These are phyloP conservation scores for Syngnathoides biaculeatus DNA, from an alignment of 2,113 vertebrate genomes.

Conservation along the genomic window DNA sequence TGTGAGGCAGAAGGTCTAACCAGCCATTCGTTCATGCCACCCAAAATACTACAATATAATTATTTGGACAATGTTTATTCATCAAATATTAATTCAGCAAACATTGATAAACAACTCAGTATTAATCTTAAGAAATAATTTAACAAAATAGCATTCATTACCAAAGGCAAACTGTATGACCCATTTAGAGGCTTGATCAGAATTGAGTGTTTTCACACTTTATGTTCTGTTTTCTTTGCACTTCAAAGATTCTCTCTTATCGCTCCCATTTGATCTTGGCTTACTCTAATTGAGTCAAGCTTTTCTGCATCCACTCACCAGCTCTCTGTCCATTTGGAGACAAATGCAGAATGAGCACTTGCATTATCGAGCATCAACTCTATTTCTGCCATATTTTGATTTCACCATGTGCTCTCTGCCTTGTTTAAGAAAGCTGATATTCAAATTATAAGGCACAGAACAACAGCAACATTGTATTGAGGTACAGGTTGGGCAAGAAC, in stretches of 20 bases:
- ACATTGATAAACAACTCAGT: constrained; percentile 12
- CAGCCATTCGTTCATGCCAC: too few species aligned
- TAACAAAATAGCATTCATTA: constrained; percentile 58
- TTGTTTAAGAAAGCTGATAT: constrained; percentile 29
- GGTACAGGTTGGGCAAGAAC: constrained; percentile 7
- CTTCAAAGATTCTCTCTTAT: constrained; percentile 57
- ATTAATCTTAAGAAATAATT: constrained; percentile 40
- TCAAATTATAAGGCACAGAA: constrained; percentile 15
- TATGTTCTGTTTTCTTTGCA: constrained; percentile 26
- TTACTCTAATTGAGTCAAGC: constrained; percentile 1
- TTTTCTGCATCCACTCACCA: constrained; percentile 13
- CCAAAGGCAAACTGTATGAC: constrained; percentile 63
- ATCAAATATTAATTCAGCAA: constrained; percentile 20
- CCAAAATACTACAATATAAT: too few species aligned
- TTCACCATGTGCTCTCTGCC: constrained; percentile 13
- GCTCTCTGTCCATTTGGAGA: constrained; percentile 32
- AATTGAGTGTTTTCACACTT: constrained; percentile 29
- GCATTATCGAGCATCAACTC: constrained; percentile 16
- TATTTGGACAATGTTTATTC: background rate
- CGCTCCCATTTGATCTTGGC: constrained; percentile 39
- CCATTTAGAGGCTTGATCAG: constrained; percentile 49
- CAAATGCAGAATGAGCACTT: background rate
- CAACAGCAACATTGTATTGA: background rate
- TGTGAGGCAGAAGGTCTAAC: too few species aligned
- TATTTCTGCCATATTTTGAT: constrained; percentile 7